Evolutionary conservation across 2,797 vertebrate genomes (phyloP).

Genomic region (Oreochromis grahami): DNA sequence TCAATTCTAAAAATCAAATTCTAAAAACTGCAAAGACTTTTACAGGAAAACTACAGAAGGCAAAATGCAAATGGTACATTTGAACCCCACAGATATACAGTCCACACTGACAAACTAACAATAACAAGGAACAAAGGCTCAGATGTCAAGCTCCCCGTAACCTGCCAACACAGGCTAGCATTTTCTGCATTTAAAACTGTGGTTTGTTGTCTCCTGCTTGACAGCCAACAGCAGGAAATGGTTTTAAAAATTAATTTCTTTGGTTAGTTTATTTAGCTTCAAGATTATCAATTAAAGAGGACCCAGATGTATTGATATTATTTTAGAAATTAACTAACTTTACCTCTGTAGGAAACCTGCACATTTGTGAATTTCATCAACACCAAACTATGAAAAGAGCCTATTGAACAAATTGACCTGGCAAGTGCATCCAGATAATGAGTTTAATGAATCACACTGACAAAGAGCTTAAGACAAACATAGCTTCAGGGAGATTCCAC

Average conservation of each 20-base stretch:
- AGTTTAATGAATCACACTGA: rapidly evolving
- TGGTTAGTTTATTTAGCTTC: neutral
- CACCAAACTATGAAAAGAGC: neutral
- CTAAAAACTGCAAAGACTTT: neutral
- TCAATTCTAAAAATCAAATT: neutral
- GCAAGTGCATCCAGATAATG: neutral
- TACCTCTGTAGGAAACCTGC: neutral
- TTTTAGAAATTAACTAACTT: neutral
- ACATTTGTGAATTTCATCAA: neutral
- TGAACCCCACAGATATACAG: neutral
- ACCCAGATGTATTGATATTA: neutral
- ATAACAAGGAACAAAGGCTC: neutral
- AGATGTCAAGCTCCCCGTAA: neutral
- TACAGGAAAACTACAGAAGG: neutral
- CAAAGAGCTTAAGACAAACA: neutral
- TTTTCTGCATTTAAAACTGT: neutral
- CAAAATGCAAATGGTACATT: neutral
- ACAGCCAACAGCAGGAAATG: neutral
- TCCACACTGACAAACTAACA: rapidly evolving
- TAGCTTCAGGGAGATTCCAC: neutral
- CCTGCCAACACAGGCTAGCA: neutral
- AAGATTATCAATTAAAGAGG: neutral
- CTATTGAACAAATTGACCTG: neutral
- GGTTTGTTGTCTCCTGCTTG: neutral
- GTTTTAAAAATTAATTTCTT: neutral